Evolutionary conservation across 2,797 vertebrate genomes (phyloP), one percentile per base, ranked within the genome.

Genomic region (Tenualosa thibaudeaui): DNA sequence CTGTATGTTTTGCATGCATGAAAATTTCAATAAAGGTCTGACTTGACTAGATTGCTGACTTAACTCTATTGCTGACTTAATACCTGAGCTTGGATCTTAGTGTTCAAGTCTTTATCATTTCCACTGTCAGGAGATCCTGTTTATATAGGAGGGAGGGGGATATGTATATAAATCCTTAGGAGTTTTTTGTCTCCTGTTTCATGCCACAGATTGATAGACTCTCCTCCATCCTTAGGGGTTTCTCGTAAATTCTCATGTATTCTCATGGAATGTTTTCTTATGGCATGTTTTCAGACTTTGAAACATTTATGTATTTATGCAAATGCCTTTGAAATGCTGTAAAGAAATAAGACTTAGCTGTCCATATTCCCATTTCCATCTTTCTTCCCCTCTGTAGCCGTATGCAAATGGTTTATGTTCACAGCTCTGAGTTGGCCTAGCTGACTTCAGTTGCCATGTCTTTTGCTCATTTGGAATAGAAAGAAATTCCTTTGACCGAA

Each of bases 231-330:
- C 68, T 40, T 31, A 75, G 15, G 40, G 5, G 31, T 17, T 37
- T 75, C 31, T 40, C 62, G 31, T 68, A 26, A 65, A 65, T n/a
- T n/a, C n/a, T n/a, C n/a, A 65, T 26, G 1, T 8, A 26, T 65
- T 65, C 24, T 17, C 12, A 26, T 71, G 37, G 26, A 13, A 31
- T 31, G 31, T 31, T 31, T 31, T 31, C 31, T 31, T 31, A 68
- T 12, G 7, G 62, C 31, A 6, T 75, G 37, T 43, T 75, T 75
- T 75, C 3, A 75, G 31, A 75, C 5, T 75, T 15, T 75, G 31
- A 40, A 75, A 75, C 15, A 37, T 37, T 43, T 75, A 17, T 75
- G 31, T 43, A 75, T 43, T 68, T 75, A 75, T 75, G 68, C 68
- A 17, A 43, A 17, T 13, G 5, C 68, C 37, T 31, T 37, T 43